Conservation (phyloP, 2,888 invertebrate genomes). For the Hoplodrina blanda region DNA sequence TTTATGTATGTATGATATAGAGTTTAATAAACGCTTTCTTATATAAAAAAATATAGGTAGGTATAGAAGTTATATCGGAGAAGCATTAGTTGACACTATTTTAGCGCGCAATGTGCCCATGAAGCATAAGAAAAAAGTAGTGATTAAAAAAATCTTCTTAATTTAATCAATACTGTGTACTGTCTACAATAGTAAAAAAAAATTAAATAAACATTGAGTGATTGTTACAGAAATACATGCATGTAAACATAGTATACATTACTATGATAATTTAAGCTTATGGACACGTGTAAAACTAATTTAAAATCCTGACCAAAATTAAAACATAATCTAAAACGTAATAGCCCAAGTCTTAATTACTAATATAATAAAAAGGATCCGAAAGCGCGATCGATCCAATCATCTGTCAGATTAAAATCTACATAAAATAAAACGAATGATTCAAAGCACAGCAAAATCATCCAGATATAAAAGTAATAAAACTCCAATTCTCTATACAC, state of each 20-base stretch:
- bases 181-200: no score
- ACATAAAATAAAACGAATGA: slow-evolving; percentile 54
- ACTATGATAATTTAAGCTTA: not conserved
- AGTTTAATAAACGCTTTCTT: slow-evolving; percentile 11
- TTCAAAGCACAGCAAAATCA: slow-evolving; percentile 49
- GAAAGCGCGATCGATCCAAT: slow-evolving; percentile 56
- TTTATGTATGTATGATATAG: no score
- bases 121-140: not conserved
- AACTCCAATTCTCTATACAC: slow-evolving; percentile 43
- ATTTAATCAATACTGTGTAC: no score
- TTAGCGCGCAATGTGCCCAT: no score
- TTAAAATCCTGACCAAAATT: slow-evolving; percentile 4
- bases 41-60: no score
- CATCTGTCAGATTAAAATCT: slow-evolving; percentile 64
- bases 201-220: no score
- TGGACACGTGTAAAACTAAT: slow-evolving; percentile 8
- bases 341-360: slow-evolving; percentile 30
- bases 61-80: no score
- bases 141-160: no score
- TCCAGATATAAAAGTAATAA: slow-evolving; percentile 43
- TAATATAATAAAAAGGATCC: slow-evolving; percentile 18
- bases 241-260: no score
- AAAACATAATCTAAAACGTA: not conserved
- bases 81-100: not conserved
- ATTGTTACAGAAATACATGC: no score